Conservation (phyloP, 2,888 invertebrate species). For the Caenorhabditis sp. region DNA sequence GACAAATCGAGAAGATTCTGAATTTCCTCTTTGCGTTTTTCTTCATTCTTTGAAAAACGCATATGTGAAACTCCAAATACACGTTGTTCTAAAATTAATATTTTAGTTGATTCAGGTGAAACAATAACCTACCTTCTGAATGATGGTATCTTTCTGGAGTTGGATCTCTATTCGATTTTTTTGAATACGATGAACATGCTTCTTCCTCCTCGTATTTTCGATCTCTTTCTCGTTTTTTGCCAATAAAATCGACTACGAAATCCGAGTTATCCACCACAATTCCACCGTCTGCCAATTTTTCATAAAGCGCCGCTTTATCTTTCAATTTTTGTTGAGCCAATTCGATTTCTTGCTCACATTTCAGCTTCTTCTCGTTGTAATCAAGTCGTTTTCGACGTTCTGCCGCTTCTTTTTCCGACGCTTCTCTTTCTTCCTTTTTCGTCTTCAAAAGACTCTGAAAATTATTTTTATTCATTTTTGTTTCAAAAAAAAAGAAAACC, state of each 20-base stretch:
- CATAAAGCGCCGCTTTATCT: constrained; percentile 60
- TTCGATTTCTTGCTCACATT: constrained; percentile 47
- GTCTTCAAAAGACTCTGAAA: constrained; percentile 39
- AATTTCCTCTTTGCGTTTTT: constrained; percentile 51
- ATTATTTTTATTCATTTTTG: neutral
- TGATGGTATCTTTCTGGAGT: constrained; percentile 58
- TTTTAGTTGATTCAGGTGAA: neutral
- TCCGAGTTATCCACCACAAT: constrained; percentile 44
- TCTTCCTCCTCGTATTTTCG: constrained; percentile 29
- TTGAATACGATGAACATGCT: constrained; percentile 10
- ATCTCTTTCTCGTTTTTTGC: constrained; percentile 51
- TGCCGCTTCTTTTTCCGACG: constrained; percentile 19
- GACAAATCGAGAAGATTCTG: constrained; percentile 51
- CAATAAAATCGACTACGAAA: constrained; percentile 51
- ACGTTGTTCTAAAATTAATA: constrained; percentile 50
- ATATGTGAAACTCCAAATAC: constrained; percentile 64
- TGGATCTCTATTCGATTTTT: constrained; percentile 20
- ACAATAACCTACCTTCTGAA: constrained; percentile 38
- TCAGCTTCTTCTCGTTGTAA: constrained; percentile 36
- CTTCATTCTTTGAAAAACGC: constrained; percentile 52
- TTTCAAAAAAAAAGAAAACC: constrained; percentile 2
- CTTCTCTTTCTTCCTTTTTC: constrained; percentile 40
- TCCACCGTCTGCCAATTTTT: constrained; percentile 51
- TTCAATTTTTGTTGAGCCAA: constrained; percentile 18
- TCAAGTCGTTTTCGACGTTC: constrained; percentile 40